Conservation (phyloP, 2,113 vertebrate species). For the Oryzias celebensis region DNA sequence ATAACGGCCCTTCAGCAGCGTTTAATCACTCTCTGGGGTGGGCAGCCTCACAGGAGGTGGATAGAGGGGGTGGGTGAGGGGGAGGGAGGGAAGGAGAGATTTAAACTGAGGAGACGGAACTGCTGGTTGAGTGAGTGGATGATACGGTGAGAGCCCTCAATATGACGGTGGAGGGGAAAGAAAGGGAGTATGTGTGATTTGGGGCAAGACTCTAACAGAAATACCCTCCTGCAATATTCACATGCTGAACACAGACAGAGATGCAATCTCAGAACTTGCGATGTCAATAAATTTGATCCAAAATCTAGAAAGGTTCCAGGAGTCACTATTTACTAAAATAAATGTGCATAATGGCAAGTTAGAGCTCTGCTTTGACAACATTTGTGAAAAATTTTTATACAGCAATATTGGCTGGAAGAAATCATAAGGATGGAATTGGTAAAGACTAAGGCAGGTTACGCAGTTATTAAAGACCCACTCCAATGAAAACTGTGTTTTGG, state of each 20-base stretch:
- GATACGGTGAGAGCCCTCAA: conserved; percentile 44
- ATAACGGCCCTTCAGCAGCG: conserved; percentile 76
- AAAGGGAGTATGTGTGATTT: conserved; percentile 36
- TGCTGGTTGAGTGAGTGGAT: conserved; percentile 55
- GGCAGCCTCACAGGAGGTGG: conserved; percentile 69
- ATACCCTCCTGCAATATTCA: conserved; percentile 61
- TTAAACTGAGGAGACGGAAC: conserved; percentile 51
- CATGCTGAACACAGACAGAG: conserved; percentile 57
- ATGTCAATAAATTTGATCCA: conserved; percentile 66
- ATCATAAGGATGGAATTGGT: conserved; percentile 10
- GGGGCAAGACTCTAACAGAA: conserved; percentile 64
- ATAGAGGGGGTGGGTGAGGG: not conserved
- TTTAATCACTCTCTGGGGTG: conserved; percentile 81
- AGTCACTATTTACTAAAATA: conserved; percentile 68
- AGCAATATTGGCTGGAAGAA: conserved; percentile 22
- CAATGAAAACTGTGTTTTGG: too few relatives aligned
- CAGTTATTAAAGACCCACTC: too few relatives aligned
- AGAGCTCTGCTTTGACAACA: conserved; percentile 51
- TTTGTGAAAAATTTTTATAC: conserved; percentile 52
- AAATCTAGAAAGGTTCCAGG: conserved; percentile 62
- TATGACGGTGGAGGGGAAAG: conserved; percentile 8
- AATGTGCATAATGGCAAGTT: conserved; percentile 40
- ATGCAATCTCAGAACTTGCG: conserved; percentile 73
- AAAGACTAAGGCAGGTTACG: too few relatives aligned
- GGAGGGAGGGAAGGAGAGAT: conserved; percentile 39